Base-by-base conservation (phyloP, 1,140 invertebrate genomes). In the Sminthurinus signatus region DNA sequence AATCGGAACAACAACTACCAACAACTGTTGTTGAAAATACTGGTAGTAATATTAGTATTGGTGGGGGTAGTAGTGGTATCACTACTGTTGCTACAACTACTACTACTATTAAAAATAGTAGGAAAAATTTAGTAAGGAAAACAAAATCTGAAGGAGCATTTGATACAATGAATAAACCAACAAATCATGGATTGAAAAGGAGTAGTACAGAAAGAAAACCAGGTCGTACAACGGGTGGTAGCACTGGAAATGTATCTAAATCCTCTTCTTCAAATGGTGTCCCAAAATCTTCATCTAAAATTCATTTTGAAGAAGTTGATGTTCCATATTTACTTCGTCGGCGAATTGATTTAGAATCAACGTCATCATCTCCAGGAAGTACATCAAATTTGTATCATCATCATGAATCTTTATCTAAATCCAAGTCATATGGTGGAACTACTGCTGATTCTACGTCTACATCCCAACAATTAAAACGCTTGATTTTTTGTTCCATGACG, bases 241-340 rank as follows among this genome's bases (percentile, higher is more conserved):
- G 32, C 32, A 36, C 5, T 36, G 32, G 32, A 36, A 36, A 36
- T 36, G 32, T 36, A 8, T 36, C 32, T 36, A 36, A 5, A 5
- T 8, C 5, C 15, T 8, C 5, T 36, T 8, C 32, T 8, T 5
- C 5, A 8, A 15, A 15, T 36, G 5, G 15, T 36, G 25, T 32
- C 2, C 15, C 17, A 31, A 51, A 61, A 29, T 50, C 43, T 31
- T n/a, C 17, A 19, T n/a, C n/a, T n/a, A n/a, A n/a, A n/a, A 61
- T 66, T 21, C 58, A 62, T 36, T 66, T 66, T 51, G 64, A 66
- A 23, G 65, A 67, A 60, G 56, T 67, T 10, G 60, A 67, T 28
- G 62, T 70, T 25, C 68, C 68, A 27, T 70, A 70, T 48, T 28
- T 70, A 19, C 48, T 70, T 14, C 61, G 68, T 21, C 39, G 64